Evolutionary conservation across 2,113 vertebrate genomes (phyloP), one percentile per base, ranked within the genome.

Genomic region (Melanocharis versteri): DNA sequence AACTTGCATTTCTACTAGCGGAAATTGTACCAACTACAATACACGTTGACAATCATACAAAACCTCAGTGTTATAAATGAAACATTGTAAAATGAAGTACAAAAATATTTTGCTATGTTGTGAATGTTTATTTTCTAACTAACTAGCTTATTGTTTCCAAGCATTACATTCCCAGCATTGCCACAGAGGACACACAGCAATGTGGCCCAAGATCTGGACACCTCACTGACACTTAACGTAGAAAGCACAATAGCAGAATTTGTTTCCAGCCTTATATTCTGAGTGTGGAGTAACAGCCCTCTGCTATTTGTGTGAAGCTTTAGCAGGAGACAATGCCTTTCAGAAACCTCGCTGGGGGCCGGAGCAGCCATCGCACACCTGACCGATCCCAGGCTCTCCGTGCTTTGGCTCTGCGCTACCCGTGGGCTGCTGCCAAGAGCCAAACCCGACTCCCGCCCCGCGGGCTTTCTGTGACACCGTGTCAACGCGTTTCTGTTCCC

Each of bases 141-240:
- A 51, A 51, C 16, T 24, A 15, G 19, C 12, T 40, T 12, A 54
- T 50, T 64, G 50, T 79, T 85, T 58, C 23, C 45, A 44, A 45
- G 40, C n/a, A 26, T 11, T 31, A 10, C 57, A 3, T 35, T 53
- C 62, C 76, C 48, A 64, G 66, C 6, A 5, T 2, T 2, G 53
- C 39, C 61, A 33, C 1, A 9, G 39, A 0, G 35, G 24, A 11
- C 30, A 5, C 7, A 1, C 1, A 28, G 76, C 42, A 24, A 7
- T 0, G 57, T 5, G 39, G 75, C 5, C 2, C 53, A 35, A 57
- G 5, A 26, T 37, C 40, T 1, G 80, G 18, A 8, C 28, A 6
- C 1, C n/a, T 30, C 42, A 1, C 68, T 2, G 15, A 6, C 0
- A 16, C 2, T 31, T 39, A 0, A 0, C 1, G 54, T 0, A 19